Base-by-base conservation (phyloP, 2,888 invertebrate species). In the Argyra leucocephala region DNA sequence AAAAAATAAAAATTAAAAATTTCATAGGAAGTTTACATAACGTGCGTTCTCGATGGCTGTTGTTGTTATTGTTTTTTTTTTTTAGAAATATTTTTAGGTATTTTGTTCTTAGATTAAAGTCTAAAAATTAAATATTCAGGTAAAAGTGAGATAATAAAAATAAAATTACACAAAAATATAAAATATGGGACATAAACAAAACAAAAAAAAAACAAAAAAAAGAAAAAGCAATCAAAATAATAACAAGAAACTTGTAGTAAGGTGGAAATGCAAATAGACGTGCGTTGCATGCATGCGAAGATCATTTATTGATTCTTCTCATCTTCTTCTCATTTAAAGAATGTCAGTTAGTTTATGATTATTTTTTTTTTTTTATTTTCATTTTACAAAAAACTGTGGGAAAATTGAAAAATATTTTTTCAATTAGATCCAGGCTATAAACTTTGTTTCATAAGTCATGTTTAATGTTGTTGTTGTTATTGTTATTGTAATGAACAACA, bases 231-330 rank as follows among this genome's bases (percentile, higher is more conserved):
- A 48, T n/a, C n/a, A n/a, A n/a, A n/a, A n/a, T n/a, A n/a, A n/a
- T n/a, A n/a, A n/a, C n/a, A n/a, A n/a, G n/a, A n/a, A n/a, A n/a
- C n/a, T n/a, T n/a, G n/a, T n/a, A n/a, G n/a, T n/a, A 15, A 48
- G 48, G 48, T 48, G 48, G 48, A 48, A 48, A 48, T 48, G 48
- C 48, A 48, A 48, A 48, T 48, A 48, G 48, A 48, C 48, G 48
- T 48, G 48, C 48, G 48, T 48, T 48, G 48, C 48, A 48, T 48
- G 48, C 48, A 18, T 18, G 48, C 9, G 4, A 26, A n/a, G 6
- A 48, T 15, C 48, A 48, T 48, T 48, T 48, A 48, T 48, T 48
- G 48, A 48, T 48, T 18, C 48, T 48, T 48, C 48, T 48, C 48
- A 48, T 48, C 48, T 48, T 48, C 18, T 48, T 48, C 1, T 48